Evolutionary conservation across 1,140 invertebrate species (phyloP).

Genomic region (Agrilus planipennis): DNA sequence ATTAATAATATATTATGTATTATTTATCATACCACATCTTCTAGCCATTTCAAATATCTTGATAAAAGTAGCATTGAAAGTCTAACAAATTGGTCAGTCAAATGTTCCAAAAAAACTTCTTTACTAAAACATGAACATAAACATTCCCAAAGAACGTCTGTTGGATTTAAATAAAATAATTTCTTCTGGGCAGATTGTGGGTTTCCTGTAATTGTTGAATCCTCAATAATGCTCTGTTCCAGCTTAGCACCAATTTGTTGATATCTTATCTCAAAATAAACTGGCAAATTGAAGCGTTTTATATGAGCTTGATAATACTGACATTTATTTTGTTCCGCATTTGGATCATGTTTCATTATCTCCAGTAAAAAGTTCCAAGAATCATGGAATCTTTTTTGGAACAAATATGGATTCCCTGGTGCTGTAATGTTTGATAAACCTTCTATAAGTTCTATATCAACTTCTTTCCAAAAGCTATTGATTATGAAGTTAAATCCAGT

Average conservation of each 20-base stretch:
- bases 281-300: constrained; percentile 83
- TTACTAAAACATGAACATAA: constrained; percentile 19
- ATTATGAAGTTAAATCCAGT: constrained; percentile 77
- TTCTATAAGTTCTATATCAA: constrained; percentile 63
- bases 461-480: constrained; percentile 81
- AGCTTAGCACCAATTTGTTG: constrained; percentile 74
- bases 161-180: constrained; percentile 16
- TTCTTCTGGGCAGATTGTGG: background rate
- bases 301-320: constrained; percentile 51
- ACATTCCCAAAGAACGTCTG: constrained; percentile 18
- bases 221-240: constrained; percentile 16
- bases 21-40: constrained; percentile 1
- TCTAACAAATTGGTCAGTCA: constrained; percentile 28
- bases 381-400: constrained; percentile 70
- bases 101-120: constrained; percentile 24
- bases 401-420: constrained; percentile 79
- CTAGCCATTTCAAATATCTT: constrained; percentile 22
- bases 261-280: constrained; percentile 90
- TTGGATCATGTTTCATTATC: constrained; percentile 45
- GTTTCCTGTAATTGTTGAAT: background rate
- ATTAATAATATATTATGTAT: background rate
- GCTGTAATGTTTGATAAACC: constrained; percentile 75
- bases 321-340: constrained; percentile 12
- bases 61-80: constrained; percentile 24
- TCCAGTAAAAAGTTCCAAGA: constrained; percentile 67